Conservation (phyloP, 1,140 invertebrate species). For the Bacillus rossius region DNA sequence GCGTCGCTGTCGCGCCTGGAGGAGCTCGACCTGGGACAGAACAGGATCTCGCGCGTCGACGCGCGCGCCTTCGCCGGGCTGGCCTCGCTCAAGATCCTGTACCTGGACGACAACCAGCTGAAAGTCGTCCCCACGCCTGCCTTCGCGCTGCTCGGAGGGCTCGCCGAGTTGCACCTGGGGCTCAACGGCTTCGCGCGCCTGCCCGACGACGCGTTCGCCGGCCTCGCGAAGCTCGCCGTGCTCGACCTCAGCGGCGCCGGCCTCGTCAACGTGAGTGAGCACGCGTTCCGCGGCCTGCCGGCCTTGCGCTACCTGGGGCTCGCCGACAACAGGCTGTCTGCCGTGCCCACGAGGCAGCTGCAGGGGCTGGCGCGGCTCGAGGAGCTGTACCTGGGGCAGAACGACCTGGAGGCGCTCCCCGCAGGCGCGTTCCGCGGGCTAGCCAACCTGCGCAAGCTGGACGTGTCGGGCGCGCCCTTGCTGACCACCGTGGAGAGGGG, state of each 20-base stretch:
- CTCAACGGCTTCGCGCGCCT: constrained; percentile 72
- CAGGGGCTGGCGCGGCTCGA: constrained; percentile 65
- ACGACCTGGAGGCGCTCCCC: constrained; percentile 62
- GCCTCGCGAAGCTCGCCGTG: constrained; percentile 63
- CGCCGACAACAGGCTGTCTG: constrained; percentile 66
- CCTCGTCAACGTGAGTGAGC: constrained; percentile 64
- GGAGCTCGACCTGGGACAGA: constrained; percentile 81
- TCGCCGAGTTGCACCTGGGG: constrained; percentile 78
- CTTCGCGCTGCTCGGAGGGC: constrained; percentile 60
- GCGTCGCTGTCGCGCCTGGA: constrained; percentile 66
- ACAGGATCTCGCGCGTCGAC: constrained; percentile 75
- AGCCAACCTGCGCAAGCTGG: constrained; percentile 64
- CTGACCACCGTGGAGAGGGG: constrained; percentile 65
- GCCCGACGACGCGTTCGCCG: constrained; percentile 66
- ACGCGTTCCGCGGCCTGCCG: constrained; percentile 68
- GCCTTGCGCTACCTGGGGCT: constrained; percentile 68
- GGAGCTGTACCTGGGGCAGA: constrained; percentile 75
- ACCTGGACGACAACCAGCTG: constrained; percentile 80
- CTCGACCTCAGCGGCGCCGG: constrained; percentile 75
- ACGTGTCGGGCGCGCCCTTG: constrained; percentile 67
- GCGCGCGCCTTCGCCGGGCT: constrained; percentile 69
- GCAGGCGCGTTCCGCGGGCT: constrained; percentile 69
- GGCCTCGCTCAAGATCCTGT: constrained; percentile 64
- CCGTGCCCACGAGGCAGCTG: constrained; percentile 69
- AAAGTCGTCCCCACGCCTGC: constrained; percentile 65